Conservation (phyloP, 2,888 invertebrate genomes). For the Dolichomitus sp. region DNA sequence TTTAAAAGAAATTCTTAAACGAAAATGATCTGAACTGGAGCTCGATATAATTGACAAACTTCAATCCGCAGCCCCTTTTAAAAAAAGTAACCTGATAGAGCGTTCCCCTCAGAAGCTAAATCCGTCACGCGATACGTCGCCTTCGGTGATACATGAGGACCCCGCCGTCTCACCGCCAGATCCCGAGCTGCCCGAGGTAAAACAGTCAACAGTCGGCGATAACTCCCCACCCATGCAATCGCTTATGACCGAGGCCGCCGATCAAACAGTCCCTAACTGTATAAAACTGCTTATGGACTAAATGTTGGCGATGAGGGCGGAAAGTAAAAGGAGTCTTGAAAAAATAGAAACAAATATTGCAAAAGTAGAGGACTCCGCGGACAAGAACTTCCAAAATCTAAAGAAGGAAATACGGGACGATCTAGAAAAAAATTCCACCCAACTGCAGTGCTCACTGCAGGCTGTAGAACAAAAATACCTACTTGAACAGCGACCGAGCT, state of each 20-base stretch:
- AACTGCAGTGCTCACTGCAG: neutral
- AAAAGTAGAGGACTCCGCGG: no score
- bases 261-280: neutral
- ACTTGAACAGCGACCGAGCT: neutral
- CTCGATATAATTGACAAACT: neutral
- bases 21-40: neutral
- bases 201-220: neutral
- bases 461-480: neutral
- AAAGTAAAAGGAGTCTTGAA: neutral
- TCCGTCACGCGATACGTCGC: neutral
- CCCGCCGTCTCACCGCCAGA: neutral
- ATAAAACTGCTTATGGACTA: neutral
- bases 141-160: neutral
- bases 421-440: neutral
- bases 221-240: neutral
- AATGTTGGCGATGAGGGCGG: constrained; percentile 5
- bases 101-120: neutral
- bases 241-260: neutral
- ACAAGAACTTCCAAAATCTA: neutral
- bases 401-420: neutral
- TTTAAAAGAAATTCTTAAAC: constrained; percentile 4
- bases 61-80: neutral
- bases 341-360: no score
- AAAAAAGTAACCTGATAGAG: neutral
- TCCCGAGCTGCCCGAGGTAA: neutral